Evolutionary conservation across 2,113 vertebrate genomes (phyloP), one percentile per base, ranked within the genome.

Genomic region (Chaetodon auriga): DNA sequence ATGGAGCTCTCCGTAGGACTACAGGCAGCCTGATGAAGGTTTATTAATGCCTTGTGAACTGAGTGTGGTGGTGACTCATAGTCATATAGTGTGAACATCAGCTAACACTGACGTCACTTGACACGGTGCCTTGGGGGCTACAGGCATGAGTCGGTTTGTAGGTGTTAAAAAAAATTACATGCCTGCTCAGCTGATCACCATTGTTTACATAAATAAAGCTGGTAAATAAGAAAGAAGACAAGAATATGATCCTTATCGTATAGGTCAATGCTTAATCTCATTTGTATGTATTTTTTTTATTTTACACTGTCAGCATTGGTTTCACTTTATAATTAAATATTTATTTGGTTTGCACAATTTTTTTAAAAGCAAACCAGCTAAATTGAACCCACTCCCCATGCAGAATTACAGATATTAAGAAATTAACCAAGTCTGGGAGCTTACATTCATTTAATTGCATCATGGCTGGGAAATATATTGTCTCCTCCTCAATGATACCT

Each of bases 31-130:
- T 23, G 30, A 21, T 57, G 48, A 58, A 68, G 30, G 62, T 68
- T 83, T 51, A 19, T 45, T 38, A 45, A 72, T 43, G 69, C 55
- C 35, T 8, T 62, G 51, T 78, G 78, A 80, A 84, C 65, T 0
- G 0, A 84, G 51, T 23, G 66, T 58, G 51, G 64, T 0, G 62
- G 78, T 91, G 81, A 87, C 68, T 90, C 87, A 87, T 48, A 23
- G 38, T 82, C 68, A 48, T 49, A 60, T 38, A 46, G 78, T 10
- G 53, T 73, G 82, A 77, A 77, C 63, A 63, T 85, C 79, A 62
- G 64, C 14, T 68, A 68, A 87, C 75, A 74, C 69, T 78, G 84
- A 83, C 48, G 21, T 57, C 64, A 84, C 69, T 46, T 69, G 82
- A 81, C 84, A 51, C 14, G 21, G 13, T 35, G 75, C 70, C 81